phyloP scores from a whole-genome alignment of 2,888 invertebrate genomes.

The Hanleya hanleyi region DNA sequence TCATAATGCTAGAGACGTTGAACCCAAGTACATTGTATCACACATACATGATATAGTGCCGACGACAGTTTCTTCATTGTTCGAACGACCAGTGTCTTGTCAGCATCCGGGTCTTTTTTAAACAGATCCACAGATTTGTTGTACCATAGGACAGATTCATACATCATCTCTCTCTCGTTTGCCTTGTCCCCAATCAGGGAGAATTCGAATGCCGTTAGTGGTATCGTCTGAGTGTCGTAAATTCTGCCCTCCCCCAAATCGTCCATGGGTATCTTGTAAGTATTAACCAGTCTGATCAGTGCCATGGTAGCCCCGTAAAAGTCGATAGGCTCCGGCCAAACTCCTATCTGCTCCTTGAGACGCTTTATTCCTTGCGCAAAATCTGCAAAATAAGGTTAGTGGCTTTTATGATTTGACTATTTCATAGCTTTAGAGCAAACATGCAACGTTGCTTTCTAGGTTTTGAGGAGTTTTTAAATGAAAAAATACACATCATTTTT shows the following conservation, averaged over 20 bases:
- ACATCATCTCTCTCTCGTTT: neutral
- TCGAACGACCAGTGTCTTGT: neutral
- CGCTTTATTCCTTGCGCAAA: neutral
- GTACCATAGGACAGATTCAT: neutral
- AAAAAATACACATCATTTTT: too few species aligned
- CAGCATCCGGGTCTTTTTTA: neutral
- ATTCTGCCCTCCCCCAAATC: neutral
- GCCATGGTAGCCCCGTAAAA: neutral
- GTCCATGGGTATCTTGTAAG: neutral
- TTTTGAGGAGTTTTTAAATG: too few species aligned
- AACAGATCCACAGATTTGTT: neutral
- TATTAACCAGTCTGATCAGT: neutral
- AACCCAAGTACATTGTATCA: too few species aligned
- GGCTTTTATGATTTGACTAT: too few species aligned
- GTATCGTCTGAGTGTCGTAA: neutral
- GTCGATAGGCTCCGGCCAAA: neutral
- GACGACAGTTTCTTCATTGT: conserved; percentile 1
- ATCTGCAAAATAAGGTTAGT: neutral
- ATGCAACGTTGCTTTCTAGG: too few species aligned
- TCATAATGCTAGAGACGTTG: too few species aligned
- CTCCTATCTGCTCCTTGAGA: neutral
- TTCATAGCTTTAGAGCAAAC: too few species aligned
- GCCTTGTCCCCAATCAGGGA: conserved; percentile 1
- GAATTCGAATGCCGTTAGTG: neutral
- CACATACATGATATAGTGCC: neutral